phyloP scores from a whole-genome alignment of 2,888 invertebrate genomes.

The Pandemis heparana region DNA sequence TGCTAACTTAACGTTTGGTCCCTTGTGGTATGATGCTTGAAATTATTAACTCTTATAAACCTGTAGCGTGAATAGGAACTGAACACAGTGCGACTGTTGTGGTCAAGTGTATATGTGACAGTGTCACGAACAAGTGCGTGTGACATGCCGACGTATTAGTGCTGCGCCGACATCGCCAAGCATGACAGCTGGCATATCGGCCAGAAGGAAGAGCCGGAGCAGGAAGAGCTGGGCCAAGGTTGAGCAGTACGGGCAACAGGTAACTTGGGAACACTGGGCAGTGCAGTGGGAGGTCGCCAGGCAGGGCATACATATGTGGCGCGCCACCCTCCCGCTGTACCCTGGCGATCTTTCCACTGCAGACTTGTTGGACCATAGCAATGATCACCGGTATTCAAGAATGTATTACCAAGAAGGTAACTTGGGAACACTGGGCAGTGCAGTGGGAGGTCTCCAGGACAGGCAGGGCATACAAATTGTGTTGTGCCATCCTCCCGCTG shows the following conservation, averaged over 20 bases:
- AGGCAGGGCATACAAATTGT: no score
- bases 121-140: not conserved
- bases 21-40: not conserved
- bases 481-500: no score
- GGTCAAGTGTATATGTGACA: not conserved
- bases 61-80: not conserved
- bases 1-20: not conserved
- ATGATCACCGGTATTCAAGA: no score
- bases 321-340: no score
- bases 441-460: no score
- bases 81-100: not conserved
- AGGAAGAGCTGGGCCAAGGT: conserved; percentile 76
- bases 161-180: conserved; percentile 42
- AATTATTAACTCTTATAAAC: not conserved
- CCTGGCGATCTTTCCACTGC: no score
- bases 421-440: no score
- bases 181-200: conserved; percentile 79
- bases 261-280: not conserved
- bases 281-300: no score
- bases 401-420: no score
- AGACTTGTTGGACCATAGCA: no score
- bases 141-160: conserved; percentile 36
- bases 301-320: no score
- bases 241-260: conserved; percentile 69
- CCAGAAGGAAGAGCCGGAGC: conserved; percentile 70